Percentiles rank a stretch among this genome's conserved stretches.
These are phyloP conservation scores for Rhadina sibilatrix DNA, from an alignment of 2,113 vertebrate species.

Conservation along the genomic window DNA sequence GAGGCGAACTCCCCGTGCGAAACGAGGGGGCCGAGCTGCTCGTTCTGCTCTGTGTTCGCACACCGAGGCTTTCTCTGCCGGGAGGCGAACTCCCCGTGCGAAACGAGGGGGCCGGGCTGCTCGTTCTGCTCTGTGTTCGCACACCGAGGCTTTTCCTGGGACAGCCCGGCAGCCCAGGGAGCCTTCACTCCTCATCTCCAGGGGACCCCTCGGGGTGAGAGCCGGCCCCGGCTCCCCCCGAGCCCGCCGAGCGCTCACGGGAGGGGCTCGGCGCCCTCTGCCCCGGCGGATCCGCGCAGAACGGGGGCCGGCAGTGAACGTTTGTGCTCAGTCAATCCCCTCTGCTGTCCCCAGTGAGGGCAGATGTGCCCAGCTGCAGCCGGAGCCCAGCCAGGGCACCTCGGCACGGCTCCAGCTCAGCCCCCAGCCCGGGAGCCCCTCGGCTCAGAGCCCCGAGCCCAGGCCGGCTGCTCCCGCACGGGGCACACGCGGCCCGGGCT, in stretches of 20 bases:
- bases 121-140: rapidly evolving
- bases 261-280: rapidly evolving
- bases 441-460: too few species aligned
- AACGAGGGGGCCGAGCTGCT: background rate
- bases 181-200: background rate
- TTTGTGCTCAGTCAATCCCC: rapidly evolving
- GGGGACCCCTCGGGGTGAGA: background rate
- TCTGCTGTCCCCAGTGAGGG: rapidly evolving
- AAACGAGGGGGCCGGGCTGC: background rate
- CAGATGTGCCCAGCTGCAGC: background rate
- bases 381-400: background rate
- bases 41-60: rapidly evolving
- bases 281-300: rapidly evolving
- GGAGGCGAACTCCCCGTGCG: rapidly evolving
- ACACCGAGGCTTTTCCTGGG: background rate
- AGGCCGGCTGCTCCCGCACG: too few species aligned
- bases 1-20: rapidly evolving
- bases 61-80: background rate
- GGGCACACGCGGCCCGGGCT: too few species aligned
- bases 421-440: too few species aligned
- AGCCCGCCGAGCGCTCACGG: rapidly evolving
- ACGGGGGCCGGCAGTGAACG: rapidly evolving
- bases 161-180: background rate
- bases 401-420: background rate
- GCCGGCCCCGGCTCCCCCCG: background rate